phyloP scores from a whole-genome alignment of 2,113 vertebrate species.

The Butorides virescens region DNA sequence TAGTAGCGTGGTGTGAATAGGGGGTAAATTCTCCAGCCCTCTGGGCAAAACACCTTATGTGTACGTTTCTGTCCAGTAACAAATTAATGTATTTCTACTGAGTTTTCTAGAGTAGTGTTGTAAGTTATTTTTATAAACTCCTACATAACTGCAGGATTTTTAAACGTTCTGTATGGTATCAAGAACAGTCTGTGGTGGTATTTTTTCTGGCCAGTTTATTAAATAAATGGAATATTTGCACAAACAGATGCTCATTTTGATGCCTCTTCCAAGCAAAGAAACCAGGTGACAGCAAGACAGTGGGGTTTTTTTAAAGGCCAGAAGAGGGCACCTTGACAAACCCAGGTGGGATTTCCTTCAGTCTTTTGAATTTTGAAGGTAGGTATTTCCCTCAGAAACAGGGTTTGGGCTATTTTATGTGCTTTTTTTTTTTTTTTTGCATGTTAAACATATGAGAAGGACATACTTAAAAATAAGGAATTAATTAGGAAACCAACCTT shows the following conservation, averaged over 20 bases:
- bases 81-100: neutral
- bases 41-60: neutral
- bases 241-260: neutral
- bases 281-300: neutral
- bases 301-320: neutral
- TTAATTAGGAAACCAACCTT: neutral
- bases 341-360: neutral
- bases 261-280: neutral
- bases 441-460: neutral
- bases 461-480: neutral
- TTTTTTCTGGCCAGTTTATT: constrained; percentile 35
- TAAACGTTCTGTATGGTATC: neutral
- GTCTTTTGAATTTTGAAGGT: neutral
- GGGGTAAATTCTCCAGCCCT: neutral
- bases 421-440: neutral
- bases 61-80: neutral
- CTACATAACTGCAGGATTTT: neutral
- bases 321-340: neutral
- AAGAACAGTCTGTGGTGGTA: neutral
- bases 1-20: neutral
- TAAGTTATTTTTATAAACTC: constrained; percentile 50
- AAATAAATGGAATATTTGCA: constrained; percentile 30
- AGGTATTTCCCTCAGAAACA: neutral
- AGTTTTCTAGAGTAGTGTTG: neutral
- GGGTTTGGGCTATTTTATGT: neutral